Evolutionary conservation across 2,113 vertebrate species (phyloP), one percentile per base, ranked within the genome.

Genomic region (Xyliphius kryptos): DNA sequence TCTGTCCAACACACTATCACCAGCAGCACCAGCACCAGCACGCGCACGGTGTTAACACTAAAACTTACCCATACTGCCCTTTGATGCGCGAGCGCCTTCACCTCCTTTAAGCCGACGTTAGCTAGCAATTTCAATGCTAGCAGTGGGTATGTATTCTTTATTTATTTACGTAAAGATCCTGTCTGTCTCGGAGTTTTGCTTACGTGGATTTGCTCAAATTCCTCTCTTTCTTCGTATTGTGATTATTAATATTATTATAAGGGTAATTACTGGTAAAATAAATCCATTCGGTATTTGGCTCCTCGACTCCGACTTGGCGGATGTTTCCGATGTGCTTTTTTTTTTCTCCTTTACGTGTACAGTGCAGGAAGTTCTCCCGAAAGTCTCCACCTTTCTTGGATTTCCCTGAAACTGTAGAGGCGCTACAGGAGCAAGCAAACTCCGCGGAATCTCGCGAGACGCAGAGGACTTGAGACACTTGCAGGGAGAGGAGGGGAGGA

Each of bases 301-400:
- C 2, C 62, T 61, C 22, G 56, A 65, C n/a, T n/a, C 53, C 40
- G 59, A 49, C 65, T 26, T 37, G 46, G 13, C 19, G 59, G 15
- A 48, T 20, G 16, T 47, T 38, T 72, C 22, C 53, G 47, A 9
- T 14, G 13, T 20, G 26, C 50, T 54, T 61, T 20, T 48, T 66
- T 51, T 63, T 26, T 63, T 79, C n/a, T n/a, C n/a, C n/a, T n/a
- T n/a, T n/a, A 66, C 70, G 77, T 81, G 78, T 74, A 74, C 41
- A 54, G 70, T 78, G 79, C 82, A 85, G 83, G 83, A 86, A 85
- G 84, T 86, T 86, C 9, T 66, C 48, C 81, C 73, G 78, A n/a
- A 83, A 86, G 84, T 86, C 85, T 80, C 86, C 86, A 84, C 84
- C 86, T 88, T 88, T 81, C 84, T 83, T 81, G 79, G 83, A 82